These are phyloP conservation scores for Chrysomallon squamiferum DNA, from an alignment of 1,140 invertebrate species.

Conservation along the genomic window DNA sequence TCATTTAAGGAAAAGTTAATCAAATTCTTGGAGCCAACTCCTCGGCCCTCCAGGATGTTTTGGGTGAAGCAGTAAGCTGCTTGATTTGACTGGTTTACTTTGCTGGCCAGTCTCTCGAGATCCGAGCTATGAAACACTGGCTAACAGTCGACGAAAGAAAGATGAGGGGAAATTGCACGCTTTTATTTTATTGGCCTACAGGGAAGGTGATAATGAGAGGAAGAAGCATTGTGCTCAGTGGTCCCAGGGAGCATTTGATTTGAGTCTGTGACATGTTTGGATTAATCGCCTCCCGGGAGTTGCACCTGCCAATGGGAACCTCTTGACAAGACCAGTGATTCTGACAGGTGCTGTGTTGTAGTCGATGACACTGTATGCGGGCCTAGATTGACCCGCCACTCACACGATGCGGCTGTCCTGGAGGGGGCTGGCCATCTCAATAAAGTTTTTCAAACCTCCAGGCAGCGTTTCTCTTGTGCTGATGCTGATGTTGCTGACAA, in stretches of 20 bases:
- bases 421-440: too few species aligned
- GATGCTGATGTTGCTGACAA: too few species aligned
- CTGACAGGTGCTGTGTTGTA: constrained; percentile 26
- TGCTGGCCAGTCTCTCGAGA: not conserved
- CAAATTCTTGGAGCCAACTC: constrained; percentile 19
- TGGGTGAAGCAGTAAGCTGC: not conserved
- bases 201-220: constrained; percentile 13
- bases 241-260: constrained; percentile 11
- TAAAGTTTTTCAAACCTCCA: too few species aligned
- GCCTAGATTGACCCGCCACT: constrained; percentile 17
- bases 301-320: not conserved
- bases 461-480: too few species aligned
- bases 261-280: constrained; percentile 10
- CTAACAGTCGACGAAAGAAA: constrained; percentile 11
- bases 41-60: constrained; percentile 5
- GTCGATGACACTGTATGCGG: not conserved
- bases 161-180: constrained; percentile 21
- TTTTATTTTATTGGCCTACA: constrained; percentile 17
- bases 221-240: constrained; percentile 1
- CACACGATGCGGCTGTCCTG: not conserved
- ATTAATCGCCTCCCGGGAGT: constrained; percentile 17
- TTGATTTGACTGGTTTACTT: not conserved
- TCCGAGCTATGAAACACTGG: constrained; percentile 6
- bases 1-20: constrained; percentile 26
- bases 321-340: constrained; percentile 10